Conservation (phyloP, 2,888 invertebrate genomes). For the Nemotelus pantherinus region DNA sequence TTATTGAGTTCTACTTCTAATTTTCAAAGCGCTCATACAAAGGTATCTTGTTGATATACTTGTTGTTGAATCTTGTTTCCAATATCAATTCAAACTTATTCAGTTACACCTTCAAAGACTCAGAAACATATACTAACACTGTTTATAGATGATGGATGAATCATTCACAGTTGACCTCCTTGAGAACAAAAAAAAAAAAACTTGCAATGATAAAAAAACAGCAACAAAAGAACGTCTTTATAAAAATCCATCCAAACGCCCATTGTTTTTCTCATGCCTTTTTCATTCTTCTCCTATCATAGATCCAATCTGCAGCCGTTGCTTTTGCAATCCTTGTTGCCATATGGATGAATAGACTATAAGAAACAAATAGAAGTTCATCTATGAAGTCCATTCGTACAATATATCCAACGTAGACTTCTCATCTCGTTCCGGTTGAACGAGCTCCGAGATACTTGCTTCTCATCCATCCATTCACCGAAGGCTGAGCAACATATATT, state of each 20-base stretch:
- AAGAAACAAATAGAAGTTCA: slow-evolving; percentile 18
- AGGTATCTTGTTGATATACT: no score
- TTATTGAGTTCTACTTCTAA: no score
- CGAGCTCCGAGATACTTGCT: background rate
- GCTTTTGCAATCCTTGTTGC: background rate
- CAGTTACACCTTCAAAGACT: no score
- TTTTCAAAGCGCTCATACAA: no score
- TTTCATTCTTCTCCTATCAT: background rate
- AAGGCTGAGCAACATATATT: slow-evolving; percentile 35
- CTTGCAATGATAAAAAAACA: background rate
- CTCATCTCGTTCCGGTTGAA: no score
- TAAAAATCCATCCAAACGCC: slow-evolving; percentile 12
- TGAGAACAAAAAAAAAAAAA: no score
- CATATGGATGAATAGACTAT: no score
- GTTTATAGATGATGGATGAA: no score
- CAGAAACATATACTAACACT: no score
- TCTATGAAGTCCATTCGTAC: slow-evolving; percentile 4
- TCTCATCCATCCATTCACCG: slow-evolving; percentile 29
- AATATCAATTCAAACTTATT: no score
- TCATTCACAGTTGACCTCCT: no score
- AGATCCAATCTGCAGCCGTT: background rate
- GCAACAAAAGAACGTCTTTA: slow-evolving; percentile 6
- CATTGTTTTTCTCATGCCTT: background rate
- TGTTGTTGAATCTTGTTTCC: no score
- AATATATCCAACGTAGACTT: background rate